Base-by-base conservation (phyloP, 1,140 invertebrate species). In the Aphelenchoides fujianensis region DNA sequence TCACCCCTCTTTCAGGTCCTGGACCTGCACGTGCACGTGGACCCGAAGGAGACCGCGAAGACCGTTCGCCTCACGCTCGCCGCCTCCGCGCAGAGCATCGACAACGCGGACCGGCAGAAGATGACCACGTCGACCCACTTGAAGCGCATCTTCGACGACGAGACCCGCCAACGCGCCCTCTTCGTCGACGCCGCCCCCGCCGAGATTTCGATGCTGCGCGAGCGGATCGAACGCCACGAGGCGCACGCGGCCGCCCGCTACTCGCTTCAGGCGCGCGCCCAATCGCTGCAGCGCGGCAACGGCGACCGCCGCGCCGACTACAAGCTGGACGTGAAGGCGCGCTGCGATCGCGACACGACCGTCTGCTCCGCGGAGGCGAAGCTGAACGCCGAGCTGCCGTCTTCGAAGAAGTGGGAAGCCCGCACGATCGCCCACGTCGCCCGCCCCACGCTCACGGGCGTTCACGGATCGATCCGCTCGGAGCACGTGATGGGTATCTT, bases 1-100 rank as follows among this genome's bases (percentile, higher is more conserved):
- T n/a, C n/a, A n/a, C n/a, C n/a, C n/a, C n/a, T n/a, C n/a, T n/a
- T n/a, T n/a, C n/a, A n/a, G n/a, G n/a, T 66, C 66, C 30, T 28
- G 57, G 75, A 69, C 36, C 34, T 30, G 62, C 70, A 32, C 16
- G 41, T 64, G n/a, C 63, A 66, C 32, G 63, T 66, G 2, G 59
- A 66, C 30, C 23, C 52, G 1, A 31, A 52, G 1, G 36, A 69
- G 36, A 64, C 53, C 3, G 1, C 41, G 0, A 68, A 66, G 41
- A 3, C 37, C 23, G 5, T 1, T 1, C 0, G 37, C 2, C 23
- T 57, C 7, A 28, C 41, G 0, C 3, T 48, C 1, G 5, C n/a
- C 3, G 36, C 31, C 9, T 30, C 23, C 27, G 31, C 64, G 2
- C 31, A 19, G 31, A 23, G 30, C 31, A 37, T 61, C 41, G 0